Evolutionary conservation across 2,888 invertebrate genomes (phyloP).

Genomic region (Dicycla oo): DNA sequence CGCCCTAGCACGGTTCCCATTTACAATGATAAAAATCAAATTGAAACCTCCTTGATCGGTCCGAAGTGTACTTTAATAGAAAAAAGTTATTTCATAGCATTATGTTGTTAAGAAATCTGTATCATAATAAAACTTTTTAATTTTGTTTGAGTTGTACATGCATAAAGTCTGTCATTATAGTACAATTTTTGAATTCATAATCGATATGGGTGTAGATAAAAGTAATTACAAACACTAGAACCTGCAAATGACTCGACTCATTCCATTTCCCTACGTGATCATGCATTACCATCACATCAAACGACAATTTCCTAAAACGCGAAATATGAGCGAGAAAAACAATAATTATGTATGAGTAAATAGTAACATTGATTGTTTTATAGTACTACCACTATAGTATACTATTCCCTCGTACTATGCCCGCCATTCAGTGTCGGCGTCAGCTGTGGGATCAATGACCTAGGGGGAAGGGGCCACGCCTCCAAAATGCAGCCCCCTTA

Average conservation of each 20-base stretch:
- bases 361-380: conserved; percentile 20
- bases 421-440: conserved; percentile 80
- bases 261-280: no score
- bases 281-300: not conserved
- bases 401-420: conserved; percentile 73
- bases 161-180: no score
- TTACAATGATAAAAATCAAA: no score
- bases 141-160: no score
- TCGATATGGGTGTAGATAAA: no score
- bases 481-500: conserved; percentile 65
- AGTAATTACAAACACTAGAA: not conserved
- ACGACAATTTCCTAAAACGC: not conserved
- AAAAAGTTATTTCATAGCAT: no score
- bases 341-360: conserved; percentile 31
- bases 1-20: no score
- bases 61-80: no score
- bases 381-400: conserved; percentile 34
- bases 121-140: no score
- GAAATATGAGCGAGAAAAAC: not conserved
- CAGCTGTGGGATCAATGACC: conserved; percentile 85
- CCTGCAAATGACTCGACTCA: not conserved
- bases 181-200: no score
- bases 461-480: conserved; percentile 68
- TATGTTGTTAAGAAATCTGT: no score
- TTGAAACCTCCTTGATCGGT: no score